Evolutionary conservation across 2,797 vertebrate species (phyloP), one percentile per base, ranked within the genome.

Genomic region (Aselliscus stoliczkanus): DNA sequence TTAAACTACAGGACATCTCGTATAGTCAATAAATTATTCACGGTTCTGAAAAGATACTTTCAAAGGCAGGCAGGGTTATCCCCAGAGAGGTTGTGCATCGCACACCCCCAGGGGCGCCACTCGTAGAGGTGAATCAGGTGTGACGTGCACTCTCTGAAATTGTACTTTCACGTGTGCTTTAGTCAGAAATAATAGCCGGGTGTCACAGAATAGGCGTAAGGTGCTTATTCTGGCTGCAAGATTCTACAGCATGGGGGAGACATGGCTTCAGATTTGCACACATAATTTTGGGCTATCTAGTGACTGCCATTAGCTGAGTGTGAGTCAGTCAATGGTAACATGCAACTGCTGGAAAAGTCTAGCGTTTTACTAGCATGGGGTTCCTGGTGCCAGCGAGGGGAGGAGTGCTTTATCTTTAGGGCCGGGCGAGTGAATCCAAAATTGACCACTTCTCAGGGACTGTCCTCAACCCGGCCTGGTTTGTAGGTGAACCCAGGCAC

Each of bases 21-120:
- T 34, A 37, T 31, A n/a, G 8, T 54, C 25, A 60, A 37, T 42
- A 60, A 50, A 64, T 75, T 37, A 70, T 62, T 67, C 31, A 9
- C 20, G 56, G 52, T 60, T 75, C 34, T 20, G 85, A 93, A 87
- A n/a, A 47, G 15, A 1, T 4, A 23, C 54, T 79, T 60, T 64
- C 62, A 42, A 44, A 72, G 54, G 52, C 17, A 21, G 8, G 14
- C 31, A n/a, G 27, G 42, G 21, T 20, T 20, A 18, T 20, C 27
- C 4, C 3, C n/a, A 1, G 2, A 3, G 14, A 27, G 5, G 7
- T 15, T 34, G 13, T 31, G 9, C 1, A 20, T 44, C 1, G 44
- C 31, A 37, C 18, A 14, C 1, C 21, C 44, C 17, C 20, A 39
- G 37, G 14, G 29, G 23, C 4, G 6, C 1, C 6, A 2, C 27